These are phyloP conservation scores for Drosophila tsacasi DNA, from an alignment of 1,140 invertebrate species.

Conservation along the genomic window DNA sequence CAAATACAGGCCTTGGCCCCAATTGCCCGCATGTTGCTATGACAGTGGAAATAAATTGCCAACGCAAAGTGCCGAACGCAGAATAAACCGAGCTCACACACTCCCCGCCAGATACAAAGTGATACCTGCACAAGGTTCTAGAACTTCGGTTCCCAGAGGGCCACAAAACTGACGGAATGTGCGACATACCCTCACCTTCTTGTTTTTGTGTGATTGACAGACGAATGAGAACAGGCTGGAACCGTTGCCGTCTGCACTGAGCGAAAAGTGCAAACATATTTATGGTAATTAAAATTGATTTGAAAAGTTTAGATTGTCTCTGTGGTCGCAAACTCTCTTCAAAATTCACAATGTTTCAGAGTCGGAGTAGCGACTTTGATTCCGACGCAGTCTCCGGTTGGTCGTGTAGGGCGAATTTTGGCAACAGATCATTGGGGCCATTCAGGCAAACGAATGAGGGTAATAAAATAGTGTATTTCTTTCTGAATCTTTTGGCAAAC, in stretches of 20 bases:
- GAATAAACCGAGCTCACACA: constrained; percentile 49
- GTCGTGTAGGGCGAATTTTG: constrained; percentile 23
- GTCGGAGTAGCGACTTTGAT: constrained; percentile 25
- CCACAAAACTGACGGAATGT: constrained; percentile 54
- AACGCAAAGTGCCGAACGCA: constrained; percentile 31
- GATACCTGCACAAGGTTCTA: constrained; percentile 30
- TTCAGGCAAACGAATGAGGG: not conserved
- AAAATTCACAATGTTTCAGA: constrained; percentile 64
- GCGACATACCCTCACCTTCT: constrained; percentile 30
- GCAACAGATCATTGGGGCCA: constrained; percentile 14
- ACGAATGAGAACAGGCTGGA: constrained; percentile 23
- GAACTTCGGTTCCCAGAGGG: constrained; percentile 33
- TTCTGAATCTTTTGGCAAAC: not conserved
- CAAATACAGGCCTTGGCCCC: constrained; percentile 1
- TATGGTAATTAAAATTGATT: constrained; percentile 85
- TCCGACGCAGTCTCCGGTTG: constrained; percentile 26
- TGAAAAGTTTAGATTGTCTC: constrained; percentile 83
- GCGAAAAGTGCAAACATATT: constrained; percentile 74
- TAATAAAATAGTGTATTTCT: not conserved
- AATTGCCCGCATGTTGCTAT: constrained; percentile 49
- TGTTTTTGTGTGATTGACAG: constrained; percentile 13
- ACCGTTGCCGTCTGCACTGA: constrained; percentile 35
- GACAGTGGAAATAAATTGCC: constrained; percentile 62
- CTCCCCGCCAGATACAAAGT: constrained; percentile 5
- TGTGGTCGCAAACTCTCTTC: constrained; percentile 54